Evolutionary conservation across 2,888 invertebrate genomes (phyloP).

Genomic region (Emmelina monodactyla): DNA sequence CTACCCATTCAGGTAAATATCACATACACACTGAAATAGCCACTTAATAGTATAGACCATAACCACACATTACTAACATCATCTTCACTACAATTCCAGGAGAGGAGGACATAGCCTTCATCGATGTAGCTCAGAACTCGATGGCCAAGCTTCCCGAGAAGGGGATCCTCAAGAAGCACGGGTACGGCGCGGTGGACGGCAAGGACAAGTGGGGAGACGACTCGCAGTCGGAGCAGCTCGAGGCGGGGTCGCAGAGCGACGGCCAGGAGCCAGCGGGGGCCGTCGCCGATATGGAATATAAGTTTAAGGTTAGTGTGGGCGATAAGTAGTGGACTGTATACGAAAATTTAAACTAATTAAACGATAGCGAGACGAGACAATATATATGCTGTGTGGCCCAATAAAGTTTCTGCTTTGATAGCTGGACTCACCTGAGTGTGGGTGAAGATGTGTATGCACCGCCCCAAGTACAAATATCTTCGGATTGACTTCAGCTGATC

Average conservation of each 20-base stretch:
- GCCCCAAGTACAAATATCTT: too few relatives aligned
- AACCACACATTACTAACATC: neutral
- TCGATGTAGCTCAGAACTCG: constrained; percentile 79
- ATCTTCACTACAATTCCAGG: constrained; percentile 39
- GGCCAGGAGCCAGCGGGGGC: constrained; percentile 72
- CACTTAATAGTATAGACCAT: too few relatives aligned
- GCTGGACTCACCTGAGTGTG: too few relatives aligned
- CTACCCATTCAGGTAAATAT: constrained; percentile 74
- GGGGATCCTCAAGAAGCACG: constrained; percentile 90
- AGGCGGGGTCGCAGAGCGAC: constrained; percentile 73
- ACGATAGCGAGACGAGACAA: too few relatives aligned
- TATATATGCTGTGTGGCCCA: too few relatives aligned
- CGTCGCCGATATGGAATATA: constrained; percentile 83
- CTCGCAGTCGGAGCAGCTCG: constrained; percentile 75
- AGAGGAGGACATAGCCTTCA: constrained; percentile 84
- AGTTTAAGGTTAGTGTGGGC: constrained; percentile 82
- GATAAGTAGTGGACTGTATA: too few relatives aligned
- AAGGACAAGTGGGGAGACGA: constrained; percentile 80
- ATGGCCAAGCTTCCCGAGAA: constrained; percentile 84
- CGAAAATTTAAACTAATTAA: too few relatives aligned
- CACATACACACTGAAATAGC: neutral
- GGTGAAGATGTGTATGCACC: too few relatives aligned
- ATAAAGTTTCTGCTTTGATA: too few relatives aligned
- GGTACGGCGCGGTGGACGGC: constrained; percentile 77
- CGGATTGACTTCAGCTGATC: too few relatives aligned